Percentiles rank a stretch among this genome's conserved stretches.
Evolutionary conservation across 2,797 vertebrate genomes (phyloP).

Genomic region (Mus spretus): DNA sequence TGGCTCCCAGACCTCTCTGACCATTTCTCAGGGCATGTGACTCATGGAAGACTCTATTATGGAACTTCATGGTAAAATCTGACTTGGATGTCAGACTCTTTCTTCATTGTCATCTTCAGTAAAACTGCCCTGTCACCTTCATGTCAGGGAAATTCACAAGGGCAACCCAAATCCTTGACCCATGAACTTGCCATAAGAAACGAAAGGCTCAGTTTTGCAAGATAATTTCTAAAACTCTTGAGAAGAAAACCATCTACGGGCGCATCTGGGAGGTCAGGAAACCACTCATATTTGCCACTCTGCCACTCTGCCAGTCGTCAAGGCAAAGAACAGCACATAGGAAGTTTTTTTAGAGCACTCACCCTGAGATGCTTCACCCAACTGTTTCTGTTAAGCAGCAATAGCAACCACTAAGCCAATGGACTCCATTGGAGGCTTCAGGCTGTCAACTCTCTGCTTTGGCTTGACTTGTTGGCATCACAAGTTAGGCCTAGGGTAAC

Average conservation of each 20-base stretch:
- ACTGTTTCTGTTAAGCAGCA: not conserved
- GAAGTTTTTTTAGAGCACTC: not conserved
- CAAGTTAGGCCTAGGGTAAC: not conserved
- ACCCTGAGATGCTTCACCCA: not conserved
- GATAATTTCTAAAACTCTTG: slow-evolving; percentile 48
- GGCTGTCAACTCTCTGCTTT: not conserved
- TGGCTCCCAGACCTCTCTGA: not conserved
- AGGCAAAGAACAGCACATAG: not conserved
- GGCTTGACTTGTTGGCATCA: not conserved
- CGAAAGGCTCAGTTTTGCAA: slow-evolving; percentile 21
- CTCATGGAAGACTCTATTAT: not conserved
- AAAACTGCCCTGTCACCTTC: not conserved
- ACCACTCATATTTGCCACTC: not conserved
- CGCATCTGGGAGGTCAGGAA: not conserved
- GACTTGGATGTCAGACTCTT: not conserved
- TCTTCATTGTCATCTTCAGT: not conserved
- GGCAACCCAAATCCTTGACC: not conserved
- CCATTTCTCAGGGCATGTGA: not conserved
- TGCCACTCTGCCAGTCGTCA: not conserved
- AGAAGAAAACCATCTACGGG: not conserved
- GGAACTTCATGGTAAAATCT: not conserved
- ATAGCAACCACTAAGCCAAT: not conserved
- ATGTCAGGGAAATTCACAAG: not conserved
- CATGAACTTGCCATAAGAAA: not conserved
- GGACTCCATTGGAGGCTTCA: not conserved